Evolutionary conservation across 2,113 vertebrate genomes (phyloP).

Genomic region (Oxyura jamaicensis): DNA sequence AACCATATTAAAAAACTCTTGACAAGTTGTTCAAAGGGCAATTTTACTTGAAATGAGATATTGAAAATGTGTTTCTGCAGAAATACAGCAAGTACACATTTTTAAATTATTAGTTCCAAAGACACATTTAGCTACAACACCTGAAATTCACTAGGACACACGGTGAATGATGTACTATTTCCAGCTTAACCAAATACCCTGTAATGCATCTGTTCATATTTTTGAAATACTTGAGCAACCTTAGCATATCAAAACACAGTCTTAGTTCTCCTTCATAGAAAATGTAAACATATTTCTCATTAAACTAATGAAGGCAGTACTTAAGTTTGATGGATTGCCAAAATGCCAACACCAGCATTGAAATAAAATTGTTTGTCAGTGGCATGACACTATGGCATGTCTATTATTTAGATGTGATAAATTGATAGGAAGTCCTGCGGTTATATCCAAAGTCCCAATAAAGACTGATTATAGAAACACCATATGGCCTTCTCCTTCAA

Average conservation of each 20-base stretch:
- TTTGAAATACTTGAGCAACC: background rate
- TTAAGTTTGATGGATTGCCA: slow-evolving; percentile 18
- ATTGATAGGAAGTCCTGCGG: background rate
- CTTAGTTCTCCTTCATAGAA: background rate
- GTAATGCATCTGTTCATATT: background rate
- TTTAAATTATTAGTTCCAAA: background rate
- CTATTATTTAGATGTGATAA: background rate
- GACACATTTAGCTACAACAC: background rate
- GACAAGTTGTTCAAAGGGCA: background rate
- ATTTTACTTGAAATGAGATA: background rate
- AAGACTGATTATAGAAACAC: background rate
- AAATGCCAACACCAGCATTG: background rate
- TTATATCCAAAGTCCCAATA: background rate
- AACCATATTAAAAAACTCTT: background rate
- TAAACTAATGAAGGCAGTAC: background rate
- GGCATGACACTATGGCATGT: background rate
- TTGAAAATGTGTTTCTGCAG: background rate
- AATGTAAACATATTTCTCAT: background rate
- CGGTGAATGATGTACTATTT: rapidly evolving
- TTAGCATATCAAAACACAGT: background rate
- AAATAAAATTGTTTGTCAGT: slow-evolving; percentile 20
- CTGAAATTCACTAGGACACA: background rate
- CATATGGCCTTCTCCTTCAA: background rate
- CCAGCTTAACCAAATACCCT: background rate
- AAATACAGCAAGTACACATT: background rate